phyloP scores from a whole-genome alignment of 1,140 invertebrate genomes.

The Callitettix versicolor region DNA sequence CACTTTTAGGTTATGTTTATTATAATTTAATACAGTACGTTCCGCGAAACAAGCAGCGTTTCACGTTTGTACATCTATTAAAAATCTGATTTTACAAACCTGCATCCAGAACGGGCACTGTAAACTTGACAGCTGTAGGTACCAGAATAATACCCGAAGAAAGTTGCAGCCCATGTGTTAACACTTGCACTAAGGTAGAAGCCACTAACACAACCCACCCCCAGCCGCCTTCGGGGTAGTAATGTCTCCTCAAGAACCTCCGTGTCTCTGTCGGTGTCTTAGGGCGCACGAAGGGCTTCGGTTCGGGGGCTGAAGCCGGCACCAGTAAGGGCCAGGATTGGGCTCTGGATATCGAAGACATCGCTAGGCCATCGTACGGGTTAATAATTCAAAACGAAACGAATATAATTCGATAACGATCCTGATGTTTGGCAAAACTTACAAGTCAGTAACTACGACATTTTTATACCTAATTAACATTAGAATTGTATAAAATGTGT shows the following conservation, averaged over 20 bases:
- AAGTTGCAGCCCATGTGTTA: constrained; percentile 47
- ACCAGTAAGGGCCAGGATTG: neutral
- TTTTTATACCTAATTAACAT: too few species aligned
- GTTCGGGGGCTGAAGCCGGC: neutral
- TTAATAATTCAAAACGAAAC: too few species aligned
- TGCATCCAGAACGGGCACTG: neutral
- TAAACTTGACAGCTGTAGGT: neutral
- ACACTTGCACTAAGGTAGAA: constrained; percentile 49
- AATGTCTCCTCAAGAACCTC: constrained; percentile 39
- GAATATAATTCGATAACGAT: too few species aligned
- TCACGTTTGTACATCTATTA: too few species aligned
- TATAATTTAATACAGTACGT: too few species aligned
- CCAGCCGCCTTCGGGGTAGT: constrained; percentile 72
- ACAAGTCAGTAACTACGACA: too few species aligned
- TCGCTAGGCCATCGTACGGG: too few species aligned
- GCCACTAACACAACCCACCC: constrained; percentile 63
- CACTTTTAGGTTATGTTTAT: too few species aligned
- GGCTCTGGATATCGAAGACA: neutral
- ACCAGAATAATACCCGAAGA: constrained; percentile 1
- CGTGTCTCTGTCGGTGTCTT: constrained; percentile 1
- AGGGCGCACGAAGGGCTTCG: neutral
- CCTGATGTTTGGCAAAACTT: too few species aligned
- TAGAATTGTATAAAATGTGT: too few species aligned
- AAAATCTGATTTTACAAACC: neutral
- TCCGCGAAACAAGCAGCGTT: too few species aligned